Percentiles rank a stretch among this genome's conserved stretches.
Evolutionary conservation across 2,797 vertebrate genomes (phyloP).

Genomic region (Sternarchorhynchus goeldii): DNA sequence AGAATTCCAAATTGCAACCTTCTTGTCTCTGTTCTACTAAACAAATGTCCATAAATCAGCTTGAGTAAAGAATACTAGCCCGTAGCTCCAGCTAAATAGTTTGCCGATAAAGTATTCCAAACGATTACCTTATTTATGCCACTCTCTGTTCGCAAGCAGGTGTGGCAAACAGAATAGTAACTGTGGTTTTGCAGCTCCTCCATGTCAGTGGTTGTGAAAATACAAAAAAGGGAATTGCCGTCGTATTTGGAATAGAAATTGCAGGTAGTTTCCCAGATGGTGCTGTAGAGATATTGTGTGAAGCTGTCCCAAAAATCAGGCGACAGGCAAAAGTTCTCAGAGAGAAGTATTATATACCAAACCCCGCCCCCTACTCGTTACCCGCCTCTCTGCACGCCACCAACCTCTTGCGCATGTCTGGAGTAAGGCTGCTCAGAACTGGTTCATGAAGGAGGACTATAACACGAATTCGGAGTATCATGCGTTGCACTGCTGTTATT

Average conservation of each 20-base stretch:
- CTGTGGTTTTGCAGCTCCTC: conserved; percentile 75
- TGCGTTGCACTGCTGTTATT: conserved; percentile 35
- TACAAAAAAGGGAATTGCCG: conserved; percentile 47
- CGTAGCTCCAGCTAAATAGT: too few species aligned
- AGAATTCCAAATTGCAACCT: neutral
- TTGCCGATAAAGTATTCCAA: conserved; percentile 36
- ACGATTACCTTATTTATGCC: conserved; percentile 82
- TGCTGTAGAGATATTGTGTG: conserved; percentile 59
- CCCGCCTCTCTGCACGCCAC: conserved; percentile 57
- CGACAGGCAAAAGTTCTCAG: conserved; percentile 87
- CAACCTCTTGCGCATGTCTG: conserved; percentile 68
- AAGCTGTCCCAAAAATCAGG: conserved; percentile 88
- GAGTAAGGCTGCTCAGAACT: conserved; percentile 49
- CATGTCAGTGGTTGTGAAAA: conserved; percentile 72
- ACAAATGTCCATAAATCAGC: conserved; percentile 7
- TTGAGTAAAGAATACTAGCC: too few species aligned
- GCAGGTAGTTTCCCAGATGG: conserved; percentile 76
- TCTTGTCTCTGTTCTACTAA: neutral
- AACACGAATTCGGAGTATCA: too few species aligned
- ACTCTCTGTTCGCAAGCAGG: conserved; percentile 79
- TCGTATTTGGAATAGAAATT: conserved; percentile 71
- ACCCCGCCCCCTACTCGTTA: conserved; percentile 78
- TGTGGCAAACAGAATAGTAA: conserved; percentile 75
- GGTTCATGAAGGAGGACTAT: too few species aligned
- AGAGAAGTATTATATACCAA: conserved; percentile 83